These are phyloP conservation scores for Physocephala rufipes DNA, from an alignment of 2,888 invertebrate species.

Conservation along the genomic window DNA sequence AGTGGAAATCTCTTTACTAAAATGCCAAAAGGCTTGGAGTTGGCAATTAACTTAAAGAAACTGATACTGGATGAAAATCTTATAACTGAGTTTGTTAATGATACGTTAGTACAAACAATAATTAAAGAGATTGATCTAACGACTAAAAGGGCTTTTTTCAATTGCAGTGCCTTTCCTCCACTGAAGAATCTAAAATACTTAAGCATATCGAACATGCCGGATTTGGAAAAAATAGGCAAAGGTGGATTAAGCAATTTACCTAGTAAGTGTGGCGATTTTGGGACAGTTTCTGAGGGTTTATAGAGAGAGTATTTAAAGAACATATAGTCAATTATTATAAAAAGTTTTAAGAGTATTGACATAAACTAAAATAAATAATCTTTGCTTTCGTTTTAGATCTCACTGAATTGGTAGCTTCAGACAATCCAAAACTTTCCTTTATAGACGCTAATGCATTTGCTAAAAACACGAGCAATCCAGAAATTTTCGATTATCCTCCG, in stretches of 20 bases:
- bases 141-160: not conserved
- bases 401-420: conserved; percentile 70
- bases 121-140: not conserved
- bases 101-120: conserved; percentile 58
- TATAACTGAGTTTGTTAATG: conserved; percentile 69
- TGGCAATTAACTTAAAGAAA: conserved; percentile 70
- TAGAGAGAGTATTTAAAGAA: too few relatives aligned
- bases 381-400: conserved; percentile 58
- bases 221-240: conserved; percentile 69
- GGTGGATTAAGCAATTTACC: conserved; percentile 70
- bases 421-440: conserved; percentile 71
- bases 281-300: too few relatives aligned
- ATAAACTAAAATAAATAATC: too few relatives aligned
- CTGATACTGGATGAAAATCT: conserved; percentile 78
- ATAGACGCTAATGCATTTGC: conserved; percentile 73
- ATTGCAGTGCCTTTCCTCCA: conserved; percentile 72
- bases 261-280: conserved; percentile 53
- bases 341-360: too few relatives aligned
- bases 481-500: conserved; percentile 72
- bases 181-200: conserved; percentile 72
- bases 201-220: conserved; percentile 75
- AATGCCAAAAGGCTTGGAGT: conserved; percentile 72
- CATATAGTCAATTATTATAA: too few relatives aligned
- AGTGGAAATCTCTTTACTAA: conserved; percentile 72
- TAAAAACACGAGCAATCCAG: conserved; percentile 66